Conservation (phyloP, 2,888 invertebrate genomes). For the Notocelia uddmanniana region DNA sequence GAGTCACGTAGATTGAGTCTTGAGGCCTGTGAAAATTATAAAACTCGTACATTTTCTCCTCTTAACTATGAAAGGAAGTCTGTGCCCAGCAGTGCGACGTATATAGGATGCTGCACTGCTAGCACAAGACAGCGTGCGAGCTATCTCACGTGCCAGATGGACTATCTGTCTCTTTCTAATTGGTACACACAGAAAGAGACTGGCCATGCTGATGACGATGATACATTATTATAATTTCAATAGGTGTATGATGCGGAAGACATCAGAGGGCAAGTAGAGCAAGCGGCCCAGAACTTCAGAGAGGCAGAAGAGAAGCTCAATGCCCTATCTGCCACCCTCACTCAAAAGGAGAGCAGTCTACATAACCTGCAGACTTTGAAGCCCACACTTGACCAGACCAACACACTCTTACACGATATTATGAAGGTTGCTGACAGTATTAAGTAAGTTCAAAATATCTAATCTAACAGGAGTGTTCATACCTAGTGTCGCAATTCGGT, state of each 20-base stretch:
- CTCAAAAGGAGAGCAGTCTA: conserved; percentile 72
- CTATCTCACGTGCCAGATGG: too few relatives aligned
- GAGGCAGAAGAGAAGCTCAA: conserved; percentile 71
- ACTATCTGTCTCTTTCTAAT: too few relatives aligned
- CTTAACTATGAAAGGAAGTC: too few relatives aligned
- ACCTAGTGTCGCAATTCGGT: not conserved
- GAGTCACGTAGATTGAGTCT: too few relatives aligned
- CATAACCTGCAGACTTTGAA: conserved; percentile 74
- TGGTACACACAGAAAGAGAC: too few relatives aligned
- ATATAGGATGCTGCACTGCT: too few relatives aligned
- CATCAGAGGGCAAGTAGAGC: conserved; percentile 66
- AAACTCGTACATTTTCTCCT: too few relatives aligned
- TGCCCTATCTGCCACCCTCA: conserved; percentile 59
- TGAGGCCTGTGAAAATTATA: too few relatives aligned
- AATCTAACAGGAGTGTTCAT: not conserved
- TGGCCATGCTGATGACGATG: too few relatives aligned
- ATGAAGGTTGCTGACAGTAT: conserved; percentile 65
- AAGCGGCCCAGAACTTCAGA: conserved; percentile 67
- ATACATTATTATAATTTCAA: not conserved
- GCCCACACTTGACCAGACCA: conserved; percentile 70
- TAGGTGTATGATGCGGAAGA: conserved; percentile 67
- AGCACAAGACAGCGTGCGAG: too few relatives aligned
- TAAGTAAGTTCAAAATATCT: conserved; percentile 63
- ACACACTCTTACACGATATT: conserved; percentile 70
- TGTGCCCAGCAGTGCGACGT: too few relatives aligned